Base-by-base conservation (phyloP, 2,888 invertebrate genomes). In the Charanyca ferruginea region DNA sequence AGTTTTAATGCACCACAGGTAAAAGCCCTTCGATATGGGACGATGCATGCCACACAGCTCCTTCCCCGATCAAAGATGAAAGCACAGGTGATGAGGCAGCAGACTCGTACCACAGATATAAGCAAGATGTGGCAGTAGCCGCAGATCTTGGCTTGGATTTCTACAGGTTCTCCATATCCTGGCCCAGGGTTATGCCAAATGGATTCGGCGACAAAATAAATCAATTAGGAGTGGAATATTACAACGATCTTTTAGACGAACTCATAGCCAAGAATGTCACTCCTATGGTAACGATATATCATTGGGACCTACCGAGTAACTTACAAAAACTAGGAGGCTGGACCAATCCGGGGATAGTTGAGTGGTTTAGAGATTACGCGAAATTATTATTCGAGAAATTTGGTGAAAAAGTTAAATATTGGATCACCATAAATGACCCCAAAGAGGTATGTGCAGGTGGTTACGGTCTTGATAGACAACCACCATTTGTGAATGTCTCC, bases 161-260 rank as follows among this genome's bases (percentile, higher is more conserved):
- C 81, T 96, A 96, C 80, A 88, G 96, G 44, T 96, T 97, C 86
- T 97, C 96, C 3, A 87, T 97, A 45, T 96, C 97, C 0, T 97
- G 97, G 97, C 80, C 96, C 0, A 91, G 97, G 60, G 92, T 97
- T 9, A 86, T 97, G n/a, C 97, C 97, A 0, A 94, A 93, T 47
- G 97, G 97, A 0, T 93, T 93, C 55, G 57, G 90, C 0, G 90
- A 96, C 66, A 85, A 89, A 58, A 83, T 97, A 20, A 97, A 97
- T 84, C 83, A 92, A 60, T 90, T 91, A 0, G 97, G 97, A 6
- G 85, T 97, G 0, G 84, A 94, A 4, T 97, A 97, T 86, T 98
- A 98, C 89, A 96, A 96, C 73, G 90, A 95, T 22, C 85, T 97
- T 0, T 96, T 97, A 28, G 88, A 97, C 76, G 96, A 93, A 77